Base-by-base conservation (phyloP, 2,888 invertebrate species). In the Crepidodera aurea region DNA sequence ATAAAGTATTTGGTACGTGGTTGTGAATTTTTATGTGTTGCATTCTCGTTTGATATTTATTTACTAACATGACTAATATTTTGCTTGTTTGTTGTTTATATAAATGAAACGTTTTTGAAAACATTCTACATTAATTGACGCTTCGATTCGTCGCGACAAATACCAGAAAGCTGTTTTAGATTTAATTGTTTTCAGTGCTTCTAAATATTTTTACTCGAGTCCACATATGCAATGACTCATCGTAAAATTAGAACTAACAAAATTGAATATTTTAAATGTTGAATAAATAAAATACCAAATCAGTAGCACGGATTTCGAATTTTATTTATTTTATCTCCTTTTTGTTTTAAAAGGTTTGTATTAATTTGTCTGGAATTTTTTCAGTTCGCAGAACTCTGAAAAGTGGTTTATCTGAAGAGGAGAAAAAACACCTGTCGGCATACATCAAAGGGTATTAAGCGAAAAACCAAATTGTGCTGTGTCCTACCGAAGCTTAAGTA, bases 351-450 rank as follows among this genome's bases (percentile, higher is more conserved):
- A n/a, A n/a, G n/a, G n/a, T n/a, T n/a, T n/a, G n/a, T n/a, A n/a
- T 13, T 16, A 13, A 40, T 40, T 7, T 5, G 15, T 39, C 13
- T 58, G n/a, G n/a, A 15, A 40, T 54, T 60, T 54, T 61, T 70
- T 44, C 83, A 92, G 92, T 93, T 83, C 86, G 92, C 80, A 86
- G 92, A 81, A 92, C 92, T 66, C 82, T 92, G 75, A 90, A 91
- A 78, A 90, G 90, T 81, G 92, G 92, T 71, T 84, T 93, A 73
- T 89, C 90, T 66, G 90, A 91, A 77, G 92, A 92, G 81, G 92
- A 92, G 80, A 88, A 90, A 81, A 89, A 89, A 79, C 88, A 90
- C 79, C 86, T 91, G 73, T 88, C 90, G 74, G 87, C 89, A 69
- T 86, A 88, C 82, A 89, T 89, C 77, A 89, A 89, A 82, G 88